Base-by-base conservation (phyloP, 2,797 vertebrate genomes). In the Falco columbarius region DNA sequence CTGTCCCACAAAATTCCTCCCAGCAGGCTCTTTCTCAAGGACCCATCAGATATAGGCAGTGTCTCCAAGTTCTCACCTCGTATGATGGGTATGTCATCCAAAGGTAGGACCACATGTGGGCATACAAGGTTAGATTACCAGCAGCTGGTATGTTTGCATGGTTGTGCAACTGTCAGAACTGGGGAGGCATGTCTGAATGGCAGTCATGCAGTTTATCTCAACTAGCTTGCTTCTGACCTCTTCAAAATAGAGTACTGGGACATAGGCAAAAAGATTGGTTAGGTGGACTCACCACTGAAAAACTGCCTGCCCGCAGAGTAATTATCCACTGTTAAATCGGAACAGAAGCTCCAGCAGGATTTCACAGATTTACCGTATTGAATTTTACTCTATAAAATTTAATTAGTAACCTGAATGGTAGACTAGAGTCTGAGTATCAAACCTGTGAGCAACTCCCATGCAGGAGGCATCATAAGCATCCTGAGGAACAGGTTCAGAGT, bases 51-150 rank as follows among this genome's bases (percentile, higher is more conserved):
- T 16, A 9, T 4, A 7, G 17, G 13, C 36, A 67, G 7, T 4
- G 22, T 17, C 18, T 6, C 7, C 19, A 58, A 0, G 7, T 34
- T 79, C 14, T 27, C 22, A 68, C 6, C 3, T 58, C 46, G 18
- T 3, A 55, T 1, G 1, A 10, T 1, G 26, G 32, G 1, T 19
- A 17, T 7, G 5, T 36, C 17, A 61, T 14, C 13, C 7, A 30
- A 24, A 56, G 27, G 24, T 24, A 81, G 15, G 27, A 40, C 44
- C 21, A 24, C 0, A 0, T 21, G 12, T 7, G 8, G 42, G 34
- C 2, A 1, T 20, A 6, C 44, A 59, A 56, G 30, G 14, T 66
- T 40, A 34, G 30, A 58, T 18, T 40, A 67, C 10, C 38, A 80
- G 59, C 32, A 73, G 52, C 29, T 58, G 36, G 32, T 21, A 14